phyloP scores from a whole-genome alignment of 2,888 invertebrate genomes.

The Lithodes maja region DNA sequence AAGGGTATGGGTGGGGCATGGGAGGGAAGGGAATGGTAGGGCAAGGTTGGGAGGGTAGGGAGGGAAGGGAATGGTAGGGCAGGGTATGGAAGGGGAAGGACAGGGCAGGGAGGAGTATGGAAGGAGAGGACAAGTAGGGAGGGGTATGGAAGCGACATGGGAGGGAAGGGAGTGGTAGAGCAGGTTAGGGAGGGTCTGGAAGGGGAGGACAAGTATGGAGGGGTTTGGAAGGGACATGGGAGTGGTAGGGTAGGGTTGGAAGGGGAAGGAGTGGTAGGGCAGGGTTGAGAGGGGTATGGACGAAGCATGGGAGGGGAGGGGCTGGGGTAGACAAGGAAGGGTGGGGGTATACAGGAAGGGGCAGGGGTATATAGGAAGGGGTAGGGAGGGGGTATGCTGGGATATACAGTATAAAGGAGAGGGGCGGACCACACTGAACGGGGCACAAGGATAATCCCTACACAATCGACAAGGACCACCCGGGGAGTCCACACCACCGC shows the following conservation, averaged over 20 bases:
- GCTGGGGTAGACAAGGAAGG: not conserved
- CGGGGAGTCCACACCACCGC: slow-evolving; percentile 19
- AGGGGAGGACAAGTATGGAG: not conserved
- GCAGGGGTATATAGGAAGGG: not conserved
- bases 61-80: not conserved
- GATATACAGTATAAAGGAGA: slow-evolving; percentile 5
- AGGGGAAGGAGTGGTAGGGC: not conserved
- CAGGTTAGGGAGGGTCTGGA: not conserved
- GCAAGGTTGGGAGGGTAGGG: not conserved
- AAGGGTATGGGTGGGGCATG: not conserved
- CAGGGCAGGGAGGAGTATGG: not conserved
- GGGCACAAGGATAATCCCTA: slow-evolving; percentile 9
- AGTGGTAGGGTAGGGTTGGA: not conserved
- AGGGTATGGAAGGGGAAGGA: not conserved
- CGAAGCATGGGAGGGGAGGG: not conserved
- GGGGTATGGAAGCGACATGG: not conserved
- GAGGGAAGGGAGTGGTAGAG: not conserved
- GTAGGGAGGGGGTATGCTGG: not conserved
- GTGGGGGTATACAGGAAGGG: not conserved
- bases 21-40: not conserved
- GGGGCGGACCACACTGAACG: slow-evolving; percentile 2
- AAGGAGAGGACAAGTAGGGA: not conserved
- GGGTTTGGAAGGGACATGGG: not conserved
- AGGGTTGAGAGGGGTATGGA: not conserved
- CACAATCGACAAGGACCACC: slow-evolving; percentile 20